Base-by-base conservation (phyloP, 2,797 vertebrate genomes). In the Cheirogaleus major region DNA sequence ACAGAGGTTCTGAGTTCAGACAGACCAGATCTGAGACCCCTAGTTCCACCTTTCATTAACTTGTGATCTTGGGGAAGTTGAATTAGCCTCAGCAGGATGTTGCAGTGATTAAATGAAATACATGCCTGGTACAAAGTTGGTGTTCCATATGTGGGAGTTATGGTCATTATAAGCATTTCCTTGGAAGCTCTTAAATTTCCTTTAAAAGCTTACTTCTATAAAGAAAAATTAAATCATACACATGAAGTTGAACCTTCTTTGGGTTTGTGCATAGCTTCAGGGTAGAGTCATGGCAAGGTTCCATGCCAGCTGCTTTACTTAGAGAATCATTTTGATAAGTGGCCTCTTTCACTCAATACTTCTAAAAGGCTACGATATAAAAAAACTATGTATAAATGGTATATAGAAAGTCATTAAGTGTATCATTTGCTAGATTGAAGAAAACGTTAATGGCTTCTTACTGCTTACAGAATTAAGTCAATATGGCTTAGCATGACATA, bases 171-270 rank as follows among this genome's bases (percentile, higher is more conserved):
- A 83, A 82, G n/a, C 23, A 75, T 82, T 89, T 81, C 45, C 3
- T 52, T 4, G 45, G n/a, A 27, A 65, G 61, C 13, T 78, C 30
- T 73, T 70, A 70, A 38, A 41, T 76, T 86, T 89, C 15, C 25
- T 76, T 72, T 86, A 72, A 96, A 52, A 85, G 18, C 43, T 96
- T 75, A 50, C 32, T 79, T 95, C n/a, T 80, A 17, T 50, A 67
- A 92, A 95, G 82, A 80, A 96, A 85, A 18, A 41, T 69, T 69
- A 75, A 32, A 52, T 41, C 38, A 14, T 32, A 27, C 11, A 73
- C 7, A 50, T 25, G 32, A 84, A 52, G 25, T 14, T 67, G 18
- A 73, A 78, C 7, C 13, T 55, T 67, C 45, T 78, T 65, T 43
- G 9, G 15, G 7, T 18, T 70, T 92, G 35, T 91, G 22, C 5